A percentile compares a stretch with the other conserved stretches of the same genome.
phyloP scores from a whole-genome alignment of 1,140 invertebrate genomes.

The Calephelis virginiensis region DNA sequence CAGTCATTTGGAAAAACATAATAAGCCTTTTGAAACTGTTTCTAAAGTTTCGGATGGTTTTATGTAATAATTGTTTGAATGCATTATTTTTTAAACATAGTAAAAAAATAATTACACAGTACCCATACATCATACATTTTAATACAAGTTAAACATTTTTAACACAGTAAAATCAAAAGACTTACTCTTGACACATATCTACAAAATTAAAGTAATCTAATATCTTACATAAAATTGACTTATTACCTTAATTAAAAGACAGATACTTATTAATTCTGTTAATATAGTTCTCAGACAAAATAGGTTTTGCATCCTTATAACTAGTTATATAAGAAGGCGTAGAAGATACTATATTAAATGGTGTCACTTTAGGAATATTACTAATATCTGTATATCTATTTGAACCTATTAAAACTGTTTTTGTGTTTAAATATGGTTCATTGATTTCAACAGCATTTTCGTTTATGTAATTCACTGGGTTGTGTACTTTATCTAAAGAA shows the following conservation, averaged over 20 bases:
- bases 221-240: conserved; percentile 1
- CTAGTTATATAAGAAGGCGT: conserved; percentile 16
- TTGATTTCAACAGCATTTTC: conserved; percentile 18
- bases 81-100: too few relatives aligned
- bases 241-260: conserved; percentile 30
- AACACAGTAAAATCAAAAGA: too few relatives aligned
- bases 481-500: conserved; percentile 39
- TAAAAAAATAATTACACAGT: too few relatives aligned
- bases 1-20: too few relatives aligned
- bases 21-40: too few relatives aligned
- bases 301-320: conserved; percentile 38
- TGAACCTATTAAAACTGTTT: conserved; percentile 9
- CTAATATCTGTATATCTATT: conserved; percentile 20
- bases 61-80: too few relatives aligned
- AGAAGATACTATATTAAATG: conserved; percentile 29
- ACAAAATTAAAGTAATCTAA: neutral
- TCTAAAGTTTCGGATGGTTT: too few relatives aligned
- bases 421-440: conserved; percentile 23
- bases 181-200: too few relatives aligned
- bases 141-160: too few relatives aligned
- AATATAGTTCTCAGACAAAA: conserved; percentile 54
- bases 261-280: conserved; percentile 58
- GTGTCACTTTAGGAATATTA: conserved; percentile 21
- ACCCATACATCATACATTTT: too few relatives aligned
- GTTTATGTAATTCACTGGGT: conserved; percentile 23